Conservation (phyloP, 2,113 vertebrate genomes). For the Aptenodytes forsteri region DNA sequence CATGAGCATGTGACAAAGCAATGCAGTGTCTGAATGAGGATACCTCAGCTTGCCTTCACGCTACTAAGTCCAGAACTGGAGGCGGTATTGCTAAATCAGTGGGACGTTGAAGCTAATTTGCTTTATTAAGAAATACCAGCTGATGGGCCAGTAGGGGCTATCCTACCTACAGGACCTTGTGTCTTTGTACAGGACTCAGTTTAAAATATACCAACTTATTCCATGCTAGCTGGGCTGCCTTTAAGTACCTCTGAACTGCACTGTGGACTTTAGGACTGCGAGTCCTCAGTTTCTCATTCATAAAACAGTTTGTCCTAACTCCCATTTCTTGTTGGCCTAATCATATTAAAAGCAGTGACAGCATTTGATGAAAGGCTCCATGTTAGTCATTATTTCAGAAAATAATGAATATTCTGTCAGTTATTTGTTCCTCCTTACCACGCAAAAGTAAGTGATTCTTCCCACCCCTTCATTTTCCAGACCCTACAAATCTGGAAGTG, state of each 20-base stretch:
- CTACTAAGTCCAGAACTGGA: not conserved
- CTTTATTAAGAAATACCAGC: not conserved
- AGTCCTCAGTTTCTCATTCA: not conserved
- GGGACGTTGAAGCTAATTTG: not conserved
- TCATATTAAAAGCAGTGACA: not conserved
- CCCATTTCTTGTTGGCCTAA: not conserved
- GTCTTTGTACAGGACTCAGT: not conserved
- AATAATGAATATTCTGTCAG: not conserved
- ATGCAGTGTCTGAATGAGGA: not conserved
- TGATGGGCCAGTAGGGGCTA: not conserved
- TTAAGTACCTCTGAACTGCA: not conserved
- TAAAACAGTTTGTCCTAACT: not conserved
- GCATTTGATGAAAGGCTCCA: not conserved
- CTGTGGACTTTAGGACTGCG: not conserved
- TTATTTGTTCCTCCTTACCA: not conserved
- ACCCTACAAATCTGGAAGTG: not conserved
- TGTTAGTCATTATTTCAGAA: not conserved
- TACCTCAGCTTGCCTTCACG: not conserved
- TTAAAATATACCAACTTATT: not conserved
- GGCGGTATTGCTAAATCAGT: not conserved
- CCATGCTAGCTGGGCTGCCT: not conserved
- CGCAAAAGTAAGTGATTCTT: not conserved
- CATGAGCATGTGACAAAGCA: not conserved
- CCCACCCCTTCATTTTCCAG: not conserved
- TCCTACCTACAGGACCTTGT: not conserved